A percentile compares a stretch with the other conserved stretches of the same genome.
Evolutionary conservation across 2,888 invertebrate genomes (phyloP).

Genomic region (Ochropleura leucogaster): DNA sequence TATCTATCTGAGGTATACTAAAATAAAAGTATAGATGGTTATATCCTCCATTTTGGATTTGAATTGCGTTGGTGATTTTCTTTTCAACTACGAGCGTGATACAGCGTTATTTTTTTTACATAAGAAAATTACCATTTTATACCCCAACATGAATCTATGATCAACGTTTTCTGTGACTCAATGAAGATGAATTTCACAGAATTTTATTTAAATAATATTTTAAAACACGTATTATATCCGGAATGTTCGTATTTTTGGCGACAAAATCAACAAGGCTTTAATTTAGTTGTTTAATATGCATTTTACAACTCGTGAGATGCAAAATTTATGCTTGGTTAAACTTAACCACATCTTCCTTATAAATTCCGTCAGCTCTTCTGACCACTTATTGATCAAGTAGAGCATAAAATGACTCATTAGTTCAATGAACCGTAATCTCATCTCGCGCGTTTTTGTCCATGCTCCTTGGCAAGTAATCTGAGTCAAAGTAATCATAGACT

Average conservation of each 20-base stretch:
- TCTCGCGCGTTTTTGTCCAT: constrained; percentile 62
- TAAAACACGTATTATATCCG: too few species aligned
- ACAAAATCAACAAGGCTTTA: too few species aligned
- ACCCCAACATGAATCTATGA: not conserved
- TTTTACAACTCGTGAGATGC: not conserved
- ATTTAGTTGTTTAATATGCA: not conserved
- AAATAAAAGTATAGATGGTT: not conserved
- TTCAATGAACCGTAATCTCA: constrained; percentile 80
- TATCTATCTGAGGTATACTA: not conserved
- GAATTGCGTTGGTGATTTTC: not conserved
- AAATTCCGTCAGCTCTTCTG: constrained; percentile 52
- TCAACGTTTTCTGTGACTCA: not conserved
- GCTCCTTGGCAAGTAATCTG: constrained; percentile 34
- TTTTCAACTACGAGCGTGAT: not conserved
- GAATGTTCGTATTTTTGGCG: too few species aligned
- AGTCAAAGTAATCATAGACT: constrained; percentile 46
- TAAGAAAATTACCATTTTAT: not conserved
- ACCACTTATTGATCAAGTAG: constrained; percentile 76
- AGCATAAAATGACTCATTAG: constrained; percentile 83
- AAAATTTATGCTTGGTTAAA: constrained; percentile 50
- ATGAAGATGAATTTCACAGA: too few species aligned
- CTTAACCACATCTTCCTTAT: constrained; percentile 30
- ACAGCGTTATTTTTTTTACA: not conserved
- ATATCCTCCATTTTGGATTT: not conserved
- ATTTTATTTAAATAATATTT: too few species aligned